Conservation (phyloP, 2,888 invertebrate genomes). For the Pheosia gnoma region DNA sequence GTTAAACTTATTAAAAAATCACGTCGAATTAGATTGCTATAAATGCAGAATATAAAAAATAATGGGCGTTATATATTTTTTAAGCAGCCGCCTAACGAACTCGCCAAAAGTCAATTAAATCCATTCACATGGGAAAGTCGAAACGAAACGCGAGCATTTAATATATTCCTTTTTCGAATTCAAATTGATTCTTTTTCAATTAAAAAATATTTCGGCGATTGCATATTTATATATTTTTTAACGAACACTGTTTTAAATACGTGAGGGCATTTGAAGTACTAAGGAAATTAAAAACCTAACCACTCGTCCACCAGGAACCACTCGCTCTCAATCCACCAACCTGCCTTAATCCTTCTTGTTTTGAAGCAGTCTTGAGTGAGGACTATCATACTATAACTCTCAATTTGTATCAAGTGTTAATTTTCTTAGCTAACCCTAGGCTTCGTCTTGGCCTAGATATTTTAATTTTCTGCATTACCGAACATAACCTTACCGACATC, state of each 20-base stretch:
- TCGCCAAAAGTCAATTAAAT: conserved; percentile 14
- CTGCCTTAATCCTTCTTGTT: too few species aligned
- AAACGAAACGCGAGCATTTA: neutral
- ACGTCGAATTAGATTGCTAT: neutral
- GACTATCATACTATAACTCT: neutral
- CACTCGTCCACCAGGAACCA: too few species aligned
- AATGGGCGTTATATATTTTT: neutral
- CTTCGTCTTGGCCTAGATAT: conserved; percentile 13
- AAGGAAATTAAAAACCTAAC: too few species aligned
- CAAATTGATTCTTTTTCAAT: neutral
- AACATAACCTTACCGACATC: conserved; percentile 8
- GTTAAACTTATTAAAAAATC: neutral
- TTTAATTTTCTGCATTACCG: conserved; percentile 18
- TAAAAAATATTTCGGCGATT: neutral
- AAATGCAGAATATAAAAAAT: neutral
- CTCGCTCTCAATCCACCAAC: too few species aligned
- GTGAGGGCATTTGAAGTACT: too few species aligned
- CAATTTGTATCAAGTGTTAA: neutral
- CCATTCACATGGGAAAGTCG: conserved; percentile 16
- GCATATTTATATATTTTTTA: too few species aligned
- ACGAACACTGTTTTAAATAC: too few species aligned
- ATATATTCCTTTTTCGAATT: neutral
- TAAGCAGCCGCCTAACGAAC: neutral
- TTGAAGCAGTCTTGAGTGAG: too few species aligned
- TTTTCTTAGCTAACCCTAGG: neutral